Percentiles rank a stretch among this genome's conserved stretches.
These are phyloP conservation scores for Hippocampus abdominalis DNA, from an alignment of 2,113 vertebrate genomes.

Conservation along the genomic window DNA sequence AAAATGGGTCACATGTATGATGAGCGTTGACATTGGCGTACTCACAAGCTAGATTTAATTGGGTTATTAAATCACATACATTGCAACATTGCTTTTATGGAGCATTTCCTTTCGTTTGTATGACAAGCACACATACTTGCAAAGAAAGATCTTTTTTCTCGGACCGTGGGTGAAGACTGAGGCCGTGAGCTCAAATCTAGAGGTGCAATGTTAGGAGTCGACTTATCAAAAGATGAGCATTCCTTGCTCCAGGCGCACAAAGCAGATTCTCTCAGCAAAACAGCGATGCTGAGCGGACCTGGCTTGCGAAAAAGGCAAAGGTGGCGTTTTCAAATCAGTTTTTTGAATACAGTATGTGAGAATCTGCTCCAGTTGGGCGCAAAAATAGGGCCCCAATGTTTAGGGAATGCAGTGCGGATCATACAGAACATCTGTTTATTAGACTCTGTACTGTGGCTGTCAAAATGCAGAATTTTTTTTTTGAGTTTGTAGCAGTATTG, in stretches of 20 bases:
- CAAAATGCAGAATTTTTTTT: neutral
- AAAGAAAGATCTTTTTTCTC: constrained; percentile 11
- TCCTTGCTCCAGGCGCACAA: constrained; percentile 9
- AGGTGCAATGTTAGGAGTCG: constrained; percentile 24
- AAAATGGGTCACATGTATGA: constrained; percentile 15
- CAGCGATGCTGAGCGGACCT: neutral
- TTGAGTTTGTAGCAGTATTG: neutral
- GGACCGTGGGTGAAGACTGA: constrained; percentile 20
- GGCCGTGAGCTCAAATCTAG: constrained; percentile 19
- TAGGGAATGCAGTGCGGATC: neutral
- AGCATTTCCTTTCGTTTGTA: constrained; percentile 34
- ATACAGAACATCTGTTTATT: neutral
- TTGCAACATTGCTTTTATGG: neutral
- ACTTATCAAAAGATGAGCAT: constrained; percentile 42
- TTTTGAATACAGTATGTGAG: neutral
- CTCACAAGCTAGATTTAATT: constrained; percentile 38
- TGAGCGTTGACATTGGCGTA: constrained; percentile 28
- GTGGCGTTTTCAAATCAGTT: constrained; percentile 11
- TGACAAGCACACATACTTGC: constrained; percentile 24
- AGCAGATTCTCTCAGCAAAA: constrained; percentile 29
- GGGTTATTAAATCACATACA: constrained; percentile 21
- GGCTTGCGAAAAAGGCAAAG: constrained; percentile 14
- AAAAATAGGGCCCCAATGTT: neutral
- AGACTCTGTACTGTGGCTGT: too few species aligned
- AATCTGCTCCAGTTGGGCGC: neutral